Percentiles rank a stretch among this genome's conserved stretches.
phyloP scores from a whole-genome alignment of 2,797 vertebrate genomes.

The Galaxias olidus region DNA sequence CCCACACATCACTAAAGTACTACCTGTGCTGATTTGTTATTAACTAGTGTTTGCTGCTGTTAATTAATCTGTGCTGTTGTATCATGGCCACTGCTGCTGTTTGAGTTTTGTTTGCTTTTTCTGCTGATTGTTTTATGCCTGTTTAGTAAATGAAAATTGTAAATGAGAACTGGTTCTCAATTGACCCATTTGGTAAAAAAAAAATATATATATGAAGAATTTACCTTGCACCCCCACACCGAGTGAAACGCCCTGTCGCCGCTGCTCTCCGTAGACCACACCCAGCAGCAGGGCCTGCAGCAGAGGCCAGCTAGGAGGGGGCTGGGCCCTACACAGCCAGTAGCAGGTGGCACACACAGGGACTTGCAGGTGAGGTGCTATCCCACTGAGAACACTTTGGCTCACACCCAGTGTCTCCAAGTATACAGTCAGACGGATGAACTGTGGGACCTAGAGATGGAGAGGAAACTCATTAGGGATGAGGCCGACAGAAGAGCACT shows the following conservation, averaged over 20 bases:
- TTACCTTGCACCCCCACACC: not conserved
- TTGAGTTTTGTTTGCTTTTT: too few species aligned
- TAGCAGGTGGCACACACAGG: conserved; percentile 73
- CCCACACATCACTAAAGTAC: too few species aligned
- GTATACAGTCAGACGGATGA: conserved; percentile 62
- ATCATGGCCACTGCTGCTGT: too few species aligned
- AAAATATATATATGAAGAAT: too few species aligned
- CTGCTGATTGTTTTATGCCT: too few species aligned
- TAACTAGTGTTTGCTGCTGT: too few species aligned
- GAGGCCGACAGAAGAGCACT: too few species aligned
- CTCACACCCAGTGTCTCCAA: conserved; percentile 74
- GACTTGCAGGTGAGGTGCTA: conserved; percentile 70
- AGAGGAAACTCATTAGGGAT: not conserved
- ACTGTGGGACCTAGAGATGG: conserved; percentile 60
- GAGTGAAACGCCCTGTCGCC: conserved; percentile 8
- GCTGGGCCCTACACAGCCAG: conserved; percentile 71
- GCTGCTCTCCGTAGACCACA: conserved; percentile 68
- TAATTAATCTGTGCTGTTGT: too few species aligned
- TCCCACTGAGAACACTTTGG: conserved; percentile 32
- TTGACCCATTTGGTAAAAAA: too few species aligned
- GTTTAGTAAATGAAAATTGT: too few species aligned
- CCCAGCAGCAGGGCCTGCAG: conserved; percentile 79
- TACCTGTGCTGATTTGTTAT: too few species aligned
- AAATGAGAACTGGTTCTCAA: too few species aligned
- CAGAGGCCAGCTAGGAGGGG: conserved; percentile 62